A percentile compares a stretch with the other conserved stretches of the same genome.
phyloP scores from a whole-genome alignment of 2,797 vertebrate species.

The Acanthornis magna region DNA sequence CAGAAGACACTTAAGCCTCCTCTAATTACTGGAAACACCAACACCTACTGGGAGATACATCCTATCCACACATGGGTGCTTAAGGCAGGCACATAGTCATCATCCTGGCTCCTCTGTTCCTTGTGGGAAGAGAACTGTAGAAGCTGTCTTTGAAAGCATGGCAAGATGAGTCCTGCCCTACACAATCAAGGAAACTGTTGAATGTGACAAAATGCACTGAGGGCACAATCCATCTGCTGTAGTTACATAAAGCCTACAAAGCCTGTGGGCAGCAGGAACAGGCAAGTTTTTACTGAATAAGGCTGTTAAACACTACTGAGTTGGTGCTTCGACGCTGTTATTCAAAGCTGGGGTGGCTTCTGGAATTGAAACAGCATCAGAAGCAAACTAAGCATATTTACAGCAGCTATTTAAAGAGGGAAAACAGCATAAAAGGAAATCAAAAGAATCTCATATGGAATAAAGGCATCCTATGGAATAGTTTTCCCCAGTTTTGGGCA shows the following conservation, averaged over 20 bases:
- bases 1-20: background rate
- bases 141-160: background rate
- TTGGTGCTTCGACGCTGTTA: background rate
- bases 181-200: background rate
- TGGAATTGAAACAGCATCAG: background rate
- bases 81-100: background rate
- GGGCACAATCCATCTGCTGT: background rate
- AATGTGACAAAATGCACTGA: background rate
- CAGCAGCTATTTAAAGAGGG: background rate
- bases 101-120: background rate
- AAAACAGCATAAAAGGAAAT: background rate
- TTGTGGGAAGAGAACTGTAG: background rate
- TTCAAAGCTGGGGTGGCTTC: background rate
- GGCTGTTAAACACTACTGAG: background rate
- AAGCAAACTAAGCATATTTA: background rate
- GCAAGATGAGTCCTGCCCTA: background rate
- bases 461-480: slow-evolving; percentile 14
- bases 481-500: background rate
- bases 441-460: background rate
- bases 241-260: background rate
- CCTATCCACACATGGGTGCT: background rate
- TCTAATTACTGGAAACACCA: background rate
- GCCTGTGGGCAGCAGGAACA: background rate
- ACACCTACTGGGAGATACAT: background rate
- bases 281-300: background rate